Evolutionary conservation across 2,888 invertebrate species (phyloP), one percentile per base, ranked within the genome.

Genomic region (Drosophila nigritarsus): DNA sequence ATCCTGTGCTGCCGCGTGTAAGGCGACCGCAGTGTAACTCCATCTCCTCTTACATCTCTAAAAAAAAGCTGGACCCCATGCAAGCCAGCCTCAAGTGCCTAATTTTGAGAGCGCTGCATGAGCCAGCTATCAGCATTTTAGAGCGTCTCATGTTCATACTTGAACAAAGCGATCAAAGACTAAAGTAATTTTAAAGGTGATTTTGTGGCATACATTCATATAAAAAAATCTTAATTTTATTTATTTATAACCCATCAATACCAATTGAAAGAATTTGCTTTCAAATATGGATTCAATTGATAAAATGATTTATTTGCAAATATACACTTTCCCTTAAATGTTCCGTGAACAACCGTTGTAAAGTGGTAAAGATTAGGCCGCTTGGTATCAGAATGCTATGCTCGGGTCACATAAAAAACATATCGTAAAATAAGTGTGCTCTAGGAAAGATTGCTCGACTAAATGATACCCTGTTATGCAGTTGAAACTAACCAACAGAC

Each of bases 401-500:
- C 27, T 29, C 34, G 38, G 60, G 48, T 75, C 63, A 51, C 40
- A 75, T 75, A 73, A 79, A 79, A 63, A 13, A 30, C 40, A 51
- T 56, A 42, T 60, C n/a, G 54, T 20, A 40, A n/a, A 20, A 7
- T n/a, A 20, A 40, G 11, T 1, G 6, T 20, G 24, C 0, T 29
- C 8, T 5, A 2, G 0, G 11, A 0, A 8, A 29, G 1, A 27
- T 7, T 49, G 24, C 1, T 13, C 29, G 54, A 67, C 45, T n/a
- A 1, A 5, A 1, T 5, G 2, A 63, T 59, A 65, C 54, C 58
- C 32, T 49, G 2, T 13, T n/a, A 48, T 13, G 9, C 1, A 9
- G 6, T 11, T 56, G 2, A 40, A n/a, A 36, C 11, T 24, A 24
- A 36, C 3, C 9, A n/a, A 49, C 7, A 49, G 8, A 15, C 24